These are phyloP conservation scores for Hypselothyrea guttata DNA, from an alignment of 2,888 invertebrate species.

Conservation along the genomic window DNA sequence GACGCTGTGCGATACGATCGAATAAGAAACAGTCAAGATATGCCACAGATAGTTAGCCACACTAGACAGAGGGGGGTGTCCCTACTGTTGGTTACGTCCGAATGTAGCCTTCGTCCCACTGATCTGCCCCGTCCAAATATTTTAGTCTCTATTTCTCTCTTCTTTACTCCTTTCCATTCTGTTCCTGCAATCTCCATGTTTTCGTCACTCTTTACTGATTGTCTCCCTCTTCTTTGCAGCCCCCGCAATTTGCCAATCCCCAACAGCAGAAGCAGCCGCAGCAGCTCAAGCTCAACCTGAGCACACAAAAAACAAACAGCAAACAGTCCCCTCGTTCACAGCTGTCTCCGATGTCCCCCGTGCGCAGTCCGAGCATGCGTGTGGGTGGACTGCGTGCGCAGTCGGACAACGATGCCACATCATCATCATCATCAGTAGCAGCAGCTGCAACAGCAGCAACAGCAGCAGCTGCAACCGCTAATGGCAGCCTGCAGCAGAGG, in stretches of 20 bases:
- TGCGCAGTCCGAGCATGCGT: slow-evolving; percentile 54
- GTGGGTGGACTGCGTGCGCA: slow-evolving; percentile 62
- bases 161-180: neutral
- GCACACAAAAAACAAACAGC: slow-evolving; percentile 14
- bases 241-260: slow-evolving; percentile 80
- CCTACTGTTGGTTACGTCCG: no score
- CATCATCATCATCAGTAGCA: no score
- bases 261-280: slow-evolving; percentile 43
- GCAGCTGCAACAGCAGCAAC: slow-evolving; percentile 37
- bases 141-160: no score
- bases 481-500: slow-evolving; percentile 71
- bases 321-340: neutral
- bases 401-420: slow-evolving; percentile 77
- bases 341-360: slow-evolving; percentile 41
- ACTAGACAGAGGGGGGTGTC: no score
- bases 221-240: no score
- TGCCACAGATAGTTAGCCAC: no score
- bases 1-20: no score
- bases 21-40: no score
- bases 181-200: neutral
- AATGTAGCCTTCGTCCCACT: no score
- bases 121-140: no score
- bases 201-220: no score
- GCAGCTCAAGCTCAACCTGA: slow-evolving; percentile 39
- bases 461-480: slow-evolving; percentile 22